These are phyloP conservation scores for Cantharis flavilabris DNA, from an alignment of 2,888 invertebrate species.

Conservation along the genomic window DNA sequence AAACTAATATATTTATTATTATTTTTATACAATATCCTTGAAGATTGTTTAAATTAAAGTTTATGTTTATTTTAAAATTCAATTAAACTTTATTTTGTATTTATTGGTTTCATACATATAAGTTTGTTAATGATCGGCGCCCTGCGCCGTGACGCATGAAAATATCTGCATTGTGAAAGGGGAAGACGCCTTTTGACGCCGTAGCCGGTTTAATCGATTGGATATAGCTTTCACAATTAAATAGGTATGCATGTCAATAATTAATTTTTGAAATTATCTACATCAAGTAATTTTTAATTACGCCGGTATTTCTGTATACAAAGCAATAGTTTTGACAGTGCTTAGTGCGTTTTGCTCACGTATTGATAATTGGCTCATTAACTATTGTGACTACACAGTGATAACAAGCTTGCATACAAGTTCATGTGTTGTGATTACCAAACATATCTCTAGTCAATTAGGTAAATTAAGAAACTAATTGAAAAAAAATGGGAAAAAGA, in stretches of 20 bases:
- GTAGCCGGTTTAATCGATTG: conserved; percentile 1
- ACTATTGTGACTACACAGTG: background rate
- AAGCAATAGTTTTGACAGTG: background rate
- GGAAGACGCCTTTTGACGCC: conserved; percentile 23
- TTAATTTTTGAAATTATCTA: background rate
- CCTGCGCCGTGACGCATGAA: conserved; percentile 21
- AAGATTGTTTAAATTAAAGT: too few species aligned
- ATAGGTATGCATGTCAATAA: background rate
- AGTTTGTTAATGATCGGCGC: background rate
- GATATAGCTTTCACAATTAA: background rate
- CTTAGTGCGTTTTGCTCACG: background rate
- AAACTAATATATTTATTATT: too few species aligned
- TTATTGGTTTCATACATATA: background rate
- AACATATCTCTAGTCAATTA: conserved; percentile 17
- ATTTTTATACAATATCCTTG: too few species aligned
- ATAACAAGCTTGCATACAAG: conserved; percentile 5
- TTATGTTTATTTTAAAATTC: background rate
- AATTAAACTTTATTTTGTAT: background rate
- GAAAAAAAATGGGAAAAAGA: conserved; percentile 67
- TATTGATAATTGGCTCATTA: background rate
- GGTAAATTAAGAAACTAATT: background rate
- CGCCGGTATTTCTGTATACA: background rate
- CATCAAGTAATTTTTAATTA: background rate
- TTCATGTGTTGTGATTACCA: conserved; percentile 5
- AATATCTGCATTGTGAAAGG: conserved; percentile 26